phyloP scores from a whole-genome alignment of 2,888 invertebrate species.

The Orthosia incerta region DNA sequence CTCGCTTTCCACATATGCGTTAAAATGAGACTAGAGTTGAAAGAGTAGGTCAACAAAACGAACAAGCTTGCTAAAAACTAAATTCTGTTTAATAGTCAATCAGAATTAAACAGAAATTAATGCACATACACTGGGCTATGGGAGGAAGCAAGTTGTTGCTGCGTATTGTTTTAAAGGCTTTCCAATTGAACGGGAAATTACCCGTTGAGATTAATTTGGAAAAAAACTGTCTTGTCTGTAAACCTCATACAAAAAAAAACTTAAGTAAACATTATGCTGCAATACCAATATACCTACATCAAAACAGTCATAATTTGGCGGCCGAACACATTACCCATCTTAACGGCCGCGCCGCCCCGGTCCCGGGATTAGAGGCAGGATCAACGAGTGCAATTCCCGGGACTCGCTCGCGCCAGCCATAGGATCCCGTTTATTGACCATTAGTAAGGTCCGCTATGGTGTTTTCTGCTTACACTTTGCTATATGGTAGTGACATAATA shows the following conservation, averaged over 20 bases:
- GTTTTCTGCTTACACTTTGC: constrained; percentile 67
- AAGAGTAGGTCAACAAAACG: neutral
- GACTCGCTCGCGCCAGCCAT: constrained; percentile 68
- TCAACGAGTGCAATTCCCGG: constrained; percentile 74
- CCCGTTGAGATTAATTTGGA: too few species aligned
- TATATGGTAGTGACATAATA: constrained; percentile 62
- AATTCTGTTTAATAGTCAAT: neutral
- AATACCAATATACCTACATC: constrained; percentile 47
- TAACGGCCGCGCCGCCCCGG: constrained; percentile 67
- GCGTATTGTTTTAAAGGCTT: neutral
- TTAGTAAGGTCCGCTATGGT: constrained; percentile 70
- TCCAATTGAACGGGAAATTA: too few species aligned
- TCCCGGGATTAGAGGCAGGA: constrained; percentile 75
- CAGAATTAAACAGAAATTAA: neutral
- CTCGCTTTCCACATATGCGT: neutral
- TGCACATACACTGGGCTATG: neutral
- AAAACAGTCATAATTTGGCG: constrained; percentile 67
- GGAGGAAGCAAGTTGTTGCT: neutral
- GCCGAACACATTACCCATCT: constrained; percentile 70
- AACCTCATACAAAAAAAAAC: neutral
- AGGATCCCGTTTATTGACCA: constrained; percentile 79
- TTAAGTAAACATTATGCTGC: constrained; percentile 10
- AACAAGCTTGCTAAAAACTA: neutral
- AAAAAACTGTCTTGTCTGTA: too few species aligned
- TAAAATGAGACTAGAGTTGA: neutral